Conservation (phyloP, 2,113 vertebrate genomes). For the Gopherus evgoodei region DNA sequence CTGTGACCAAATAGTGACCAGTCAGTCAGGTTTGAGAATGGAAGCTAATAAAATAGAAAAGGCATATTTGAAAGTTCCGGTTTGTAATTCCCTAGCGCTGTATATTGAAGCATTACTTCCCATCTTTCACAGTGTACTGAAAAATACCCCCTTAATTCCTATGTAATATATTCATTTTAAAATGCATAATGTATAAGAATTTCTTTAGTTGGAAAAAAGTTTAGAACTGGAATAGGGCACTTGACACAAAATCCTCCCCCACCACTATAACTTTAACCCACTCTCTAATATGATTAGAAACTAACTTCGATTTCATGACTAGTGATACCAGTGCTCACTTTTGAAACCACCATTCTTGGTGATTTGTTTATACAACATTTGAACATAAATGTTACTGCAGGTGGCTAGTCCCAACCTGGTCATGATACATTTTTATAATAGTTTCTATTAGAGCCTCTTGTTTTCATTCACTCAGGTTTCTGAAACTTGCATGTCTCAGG, state of each 20-base stretch:
- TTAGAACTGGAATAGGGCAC: not conserved
- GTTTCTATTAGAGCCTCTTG: not conserved
- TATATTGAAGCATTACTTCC: not conserved
- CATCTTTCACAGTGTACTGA: not conserved
- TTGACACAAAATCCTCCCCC: not conserved
- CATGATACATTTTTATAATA: not conserved
- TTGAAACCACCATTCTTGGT: not conserved
- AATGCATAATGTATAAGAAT: not conserved
- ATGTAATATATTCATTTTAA: conserved; percentile 17
- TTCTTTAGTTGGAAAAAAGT: not conserved
- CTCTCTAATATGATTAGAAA: conserved; percentile 23
- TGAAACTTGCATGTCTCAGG: not conserved
- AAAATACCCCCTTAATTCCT: not conserved
- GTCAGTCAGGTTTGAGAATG: conserved; percentile 1
- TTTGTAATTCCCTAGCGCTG: not conserved
- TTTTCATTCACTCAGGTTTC: not conserved
- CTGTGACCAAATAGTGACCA: not conserved
- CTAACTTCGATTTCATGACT: not conserved
- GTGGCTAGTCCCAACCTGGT: not conserved
- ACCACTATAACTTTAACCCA: not conserved
- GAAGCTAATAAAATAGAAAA: not conserved
- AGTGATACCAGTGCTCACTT: not conserved
- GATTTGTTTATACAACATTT: not conserved
- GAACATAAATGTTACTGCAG: not conserved
- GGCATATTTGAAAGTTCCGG: not conserved